Base-by-base conservation (phyloP, 2,113 vertebrate species). In the Notothenia coriiceps region DNA sequence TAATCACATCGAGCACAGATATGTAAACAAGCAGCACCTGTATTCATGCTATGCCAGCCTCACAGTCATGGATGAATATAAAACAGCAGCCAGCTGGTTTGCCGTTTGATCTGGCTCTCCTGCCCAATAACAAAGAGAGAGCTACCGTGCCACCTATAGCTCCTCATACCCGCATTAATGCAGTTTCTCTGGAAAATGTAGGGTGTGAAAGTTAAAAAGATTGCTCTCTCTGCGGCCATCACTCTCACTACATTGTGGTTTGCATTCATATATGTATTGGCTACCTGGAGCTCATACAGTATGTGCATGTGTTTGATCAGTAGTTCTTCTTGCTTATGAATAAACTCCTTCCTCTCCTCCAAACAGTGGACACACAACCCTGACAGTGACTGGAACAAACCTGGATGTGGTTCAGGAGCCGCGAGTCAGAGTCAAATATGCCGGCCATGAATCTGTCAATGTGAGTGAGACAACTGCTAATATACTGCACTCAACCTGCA, bases 341-440 rank as follows among this genome's bases (percentile, higher is more conserved):
- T 51, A 13, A 74, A 51, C 43, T 18, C 17, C 11, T 72, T 76
- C 20, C 35, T 84, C 40, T 68, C 52, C 4, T 57, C 20, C 93
- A 25, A 43, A 67, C 93, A 99, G 97, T 0, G 97, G 97, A 3
- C 94, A 98, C 94, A 99, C 97, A 0, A 96, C 96, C 5, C 92
- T 99, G 91, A 98, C 95, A 0, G 66, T 99, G 89, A 97, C 95
- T 0, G 97, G 97, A 71, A 97, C 97, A 92, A 98, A 99, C 91
- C 93, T 99, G 89, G 97, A 98, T 13, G 95, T 97, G 70, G 96
- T 99, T 83, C 97, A 99, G 88, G 97, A 99, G 86, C 97, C 97
- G 0, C 93, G 96, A 75, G 93, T 99, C 86, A 94, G 97, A n/a
- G 96, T 97, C 93, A 99, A 98, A 90, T 95, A 97, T 77, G 97